A percentile compares a stretch with the other conserved stretches of the same genome.
Evolutionary conservation across 2,797 vertebrate genomes (phyloP).

Genomic region (Alauda arvensis): DNA sequence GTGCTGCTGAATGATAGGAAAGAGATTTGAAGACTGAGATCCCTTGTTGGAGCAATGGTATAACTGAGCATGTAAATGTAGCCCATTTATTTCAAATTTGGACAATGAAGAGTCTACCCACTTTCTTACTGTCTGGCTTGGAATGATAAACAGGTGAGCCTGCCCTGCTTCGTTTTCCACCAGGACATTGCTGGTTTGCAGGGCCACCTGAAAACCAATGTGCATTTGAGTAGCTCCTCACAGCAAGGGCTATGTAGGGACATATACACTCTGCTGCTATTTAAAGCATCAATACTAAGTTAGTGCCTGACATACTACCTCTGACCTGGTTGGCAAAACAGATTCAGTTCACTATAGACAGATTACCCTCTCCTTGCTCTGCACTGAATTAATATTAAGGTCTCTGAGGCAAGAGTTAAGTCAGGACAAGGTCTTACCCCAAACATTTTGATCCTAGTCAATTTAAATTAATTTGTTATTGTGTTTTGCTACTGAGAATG

Average conservation of each 20-base stretch:
- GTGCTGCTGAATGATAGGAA: not conserved
- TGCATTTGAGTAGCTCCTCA: not conserved
- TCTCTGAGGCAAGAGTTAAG: not conserved
- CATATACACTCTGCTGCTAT: conserved; percentile 18
- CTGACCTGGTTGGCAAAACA: conserved; percentile 23
- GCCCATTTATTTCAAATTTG: conserved; percentile 21
- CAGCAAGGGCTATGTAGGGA: conserved; percentile 23
- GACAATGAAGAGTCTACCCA: not conserved
- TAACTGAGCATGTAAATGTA: not conserved
- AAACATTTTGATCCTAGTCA: not conserved
- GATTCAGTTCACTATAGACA: not conserved
- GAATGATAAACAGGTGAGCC: not conserved
- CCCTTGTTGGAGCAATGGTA: not conserved
- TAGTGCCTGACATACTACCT: conserved; percentile 3
- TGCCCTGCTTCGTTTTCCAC: not conserved
- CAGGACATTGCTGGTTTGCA: not conserved
- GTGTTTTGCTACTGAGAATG: not conserved
- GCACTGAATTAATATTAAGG: not conserved
- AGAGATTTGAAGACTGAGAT: not conserved
- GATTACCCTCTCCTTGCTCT: not conserved
- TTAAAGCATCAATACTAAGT: conserved; percentile 18
- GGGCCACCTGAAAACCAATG: not conserved
- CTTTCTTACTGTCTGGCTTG: not conserved
- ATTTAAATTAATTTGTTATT: not conserved
- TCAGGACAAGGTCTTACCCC: not conserved